Base-by-base conservation (phyloP, 2,888 invertebrate genomes). In the Sphaeridia pumilis region DNA sequence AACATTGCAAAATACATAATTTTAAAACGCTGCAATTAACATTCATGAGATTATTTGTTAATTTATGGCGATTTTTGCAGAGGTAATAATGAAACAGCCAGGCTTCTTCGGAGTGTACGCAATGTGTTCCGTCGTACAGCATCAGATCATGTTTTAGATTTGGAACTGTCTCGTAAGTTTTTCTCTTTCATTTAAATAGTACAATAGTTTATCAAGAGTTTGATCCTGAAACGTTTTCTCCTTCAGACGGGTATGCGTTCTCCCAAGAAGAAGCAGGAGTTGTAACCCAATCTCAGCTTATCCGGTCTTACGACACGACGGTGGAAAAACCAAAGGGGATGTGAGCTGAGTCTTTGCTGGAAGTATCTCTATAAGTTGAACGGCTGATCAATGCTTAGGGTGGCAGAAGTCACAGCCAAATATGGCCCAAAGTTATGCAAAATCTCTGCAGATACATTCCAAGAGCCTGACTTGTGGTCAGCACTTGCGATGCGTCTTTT, bases 221-320 rank as follows among this genome's bases (percentile, higher is more conserved):
- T 52, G 5, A 20, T 51, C 34, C 26, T 25, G 14, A 31, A 14
- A 12, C 34, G 34, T 31, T 31, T n/a, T n/a, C 35, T 41, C 27
- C 44, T 69, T 60, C 75, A 94, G 93, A 93, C 82, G 95, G 95
- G 61, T 95, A 87, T 77, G 95, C 97, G 65, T 98, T 98, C 76
- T 97, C 95, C 42, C 97, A 97, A 83, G 97, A 97, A 75, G 97
- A 98, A 75, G 88, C 92, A 69, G 94, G 93, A 64, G 87, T 84
- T 67, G 87, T 97, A 60, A 84, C 89, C 48, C 88, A 95, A 75
- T 85, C 92, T 64, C 89, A 88, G 69, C 83, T 95, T 70, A 93
- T 97, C 71, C 82, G 95, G 70, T 88, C 88, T 49, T 95, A 95
- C 80, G 87, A 95, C 76, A 92, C 93, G 66, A 89, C 85, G 69